Evolutionary conservation across 2,888 invertebrate species (phyloP), one percentile per base, ranked within the genome.

Genomic region (Invenusta paracnida): DNA sequence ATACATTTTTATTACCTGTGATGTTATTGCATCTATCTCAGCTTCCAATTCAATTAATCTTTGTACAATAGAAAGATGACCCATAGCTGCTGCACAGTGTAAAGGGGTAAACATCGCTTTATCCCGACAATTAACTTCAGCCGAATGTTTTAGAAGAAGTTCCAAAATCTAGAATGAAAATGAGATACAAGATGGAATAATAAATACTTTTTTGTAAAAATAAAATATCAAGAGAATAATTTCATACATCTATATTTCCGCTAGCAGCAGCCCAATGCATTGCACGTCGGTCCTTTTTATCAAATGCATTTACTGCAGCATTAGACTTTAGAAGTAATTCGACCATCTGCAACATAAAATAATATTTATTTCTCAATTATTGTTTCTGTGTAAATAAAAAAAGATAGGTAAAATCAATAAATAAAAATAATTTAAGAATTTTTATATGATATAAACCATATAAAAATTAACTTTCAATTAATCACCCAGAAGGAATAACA

Each of bases 191-290:
- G 5, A 48, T 48, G 5, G 48, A 48, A 48, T 11, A 48, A 48
- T 48, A 48, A 17, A 11, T 11, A 48, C 17, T 48, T 48, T 17
- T 17, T 11, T 17, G 17, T 17, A 2, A 11, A 30, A n/a, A 11
- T 11, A 11, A 30, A 13, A 5, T 82, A 82, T 11, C 83, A 82
- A 79, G n/a, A 79, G 2, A 5, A n/a, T 11, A 79, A 27, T 2
- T n/a, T 79, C 79, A 85, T 5, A 88, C 91, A 23, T 91, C 91
- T 0, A 90, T 89, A 88, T 93, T 93, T 0, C 93, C 94, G 92
- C 93, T 93, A 89, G 93, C 93, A 0, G 93, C 93, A 0, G 94
- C 94, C 90, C 93, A 94, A 90, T 94, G 94, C 73, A 94, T 90
- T 2, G 94, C 93, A 81, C 93, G 91, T 29, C 93, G 90, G 87